These are phyloP conservation scores for Potorous gilbertii DNA, from an alignment of 2,797 vertebrate genomes.

Conservation along the genomic window DNA sequence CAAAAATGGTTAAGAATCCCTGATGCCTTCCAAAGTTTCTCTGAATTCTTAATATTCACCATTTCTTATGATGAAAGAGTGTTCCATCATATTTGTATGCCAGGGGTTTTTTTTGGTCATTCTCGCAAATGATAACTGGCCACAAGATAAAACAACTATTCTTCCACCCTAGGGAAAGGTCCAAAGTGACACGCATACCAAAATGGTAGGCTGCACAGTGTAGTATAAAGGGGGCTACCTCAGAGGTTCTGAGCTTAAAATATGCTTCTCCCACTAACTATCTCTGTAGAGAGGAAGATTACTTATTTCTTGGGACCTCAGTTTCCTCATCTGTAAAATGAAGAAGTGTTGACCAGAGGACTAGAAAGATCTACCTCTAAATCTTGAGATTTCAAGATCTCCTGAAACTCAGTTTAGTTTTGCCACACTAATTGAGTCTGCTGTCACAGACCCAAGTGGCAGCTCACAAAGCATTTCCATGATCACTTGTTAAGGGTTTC, in stretches of 20 bases:
- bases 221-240: neutral
- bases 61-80: neutral
- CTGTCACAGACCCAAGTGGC: neutral
- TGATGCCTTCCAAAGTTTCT: neutral
- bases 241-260: neutral
- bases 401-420: neutral
- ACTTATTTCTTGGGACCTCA: neutral
- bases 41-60: neutral
- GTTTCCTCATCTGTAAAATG: neutral
- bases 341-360: neutral
- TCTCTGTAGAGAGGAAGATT: neutral
- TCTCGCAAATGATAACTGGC: neutral
- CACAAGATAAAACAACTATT: neutral
- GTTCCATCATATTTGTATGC: neutral
- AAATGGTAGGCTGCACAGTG: neutral
- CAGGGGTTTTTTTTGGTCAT: neutral
- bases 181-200: neutral
- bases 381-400: neutral
- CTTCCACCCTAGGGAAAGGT: neutral
- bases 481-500: constrained; percentile 50
- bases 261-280: neutral
- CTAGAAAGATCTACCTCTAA: neutral
- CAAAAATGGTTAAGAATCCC: neutral
- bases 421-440: neutral
- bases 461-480: neutral